phyloP scores from a whole-genome alignment of 2,888 invertebrate species.

The Ichneumoninae sp. region DNA sequence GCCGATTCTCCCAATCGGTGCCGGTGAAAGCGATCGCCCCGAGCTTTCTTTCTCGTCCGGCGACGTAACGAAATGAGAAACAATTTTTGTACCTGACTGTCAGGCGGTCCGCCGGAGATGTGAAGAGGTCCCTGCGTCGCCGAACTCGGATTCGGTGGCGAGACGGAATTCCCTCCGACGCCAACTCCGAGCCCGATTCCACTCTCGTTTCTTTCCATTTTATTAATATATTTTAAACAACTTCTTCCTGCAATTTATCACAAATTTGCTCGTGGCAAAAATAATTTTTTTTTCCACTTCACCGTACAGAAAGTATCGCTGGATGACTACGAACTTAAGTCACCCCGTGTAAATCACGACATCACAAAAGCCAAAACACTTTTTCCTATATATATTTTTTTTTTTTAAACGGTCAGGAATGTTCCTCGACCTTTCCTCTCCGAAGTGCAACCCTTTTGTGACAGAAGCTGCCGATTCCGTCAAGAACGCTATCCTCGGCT shows the following conservation, averaged over 20 bases:
- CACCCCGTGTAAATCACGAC: constrained; percentile 19
- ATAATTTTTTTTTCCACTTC: not conserved
- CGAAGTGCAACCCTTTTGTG: not conserved
- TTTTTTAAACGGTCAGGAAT: constrained; percentile 12
- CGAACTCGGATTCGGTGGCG: constrained; percentile 76
- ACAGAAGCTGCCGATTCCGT: constrained; percentile 16
- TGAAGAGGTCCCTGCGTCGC: constrained; percentile 76
- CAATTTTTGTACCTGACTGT: constrained; percentile 76
- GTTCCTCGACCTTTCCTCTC: not conserved
- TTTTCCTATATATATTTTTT: not conserved
- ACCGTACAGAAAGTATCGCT: not conserved
- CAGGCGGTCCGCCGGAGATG: constrained; percentile 75
- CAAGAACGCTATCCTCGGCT: constrained; percentile 33
- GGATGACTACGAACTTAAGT: constrained; percentile 1
- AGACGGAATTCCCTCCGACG: constrained; percentile 75
- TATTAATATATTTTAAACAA: constrained; percentile 15
- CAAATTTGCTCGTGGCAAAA: constrained; percentile 4
- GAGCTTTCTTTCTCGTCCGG: constrained; percentile 6
- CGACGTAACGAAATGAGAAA: not conserved
- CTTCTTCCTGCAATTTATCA: constrained; percentile 15
- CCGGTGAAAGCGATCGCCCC: constrained; percentile 19
- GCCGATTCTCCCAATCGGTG: not conserved
- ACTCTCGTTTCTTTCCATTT: constrained; percentile 78
- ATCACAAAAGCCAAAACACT: constrained; percentile 20
- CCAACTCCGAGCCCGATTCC: constrained; percentile 71